Percentiles rank a stretch among this genome's conserved stretches.
Conservation (phyloP, 2,113 vertebrate species). For the Atherinomorus stipes region DNA sequence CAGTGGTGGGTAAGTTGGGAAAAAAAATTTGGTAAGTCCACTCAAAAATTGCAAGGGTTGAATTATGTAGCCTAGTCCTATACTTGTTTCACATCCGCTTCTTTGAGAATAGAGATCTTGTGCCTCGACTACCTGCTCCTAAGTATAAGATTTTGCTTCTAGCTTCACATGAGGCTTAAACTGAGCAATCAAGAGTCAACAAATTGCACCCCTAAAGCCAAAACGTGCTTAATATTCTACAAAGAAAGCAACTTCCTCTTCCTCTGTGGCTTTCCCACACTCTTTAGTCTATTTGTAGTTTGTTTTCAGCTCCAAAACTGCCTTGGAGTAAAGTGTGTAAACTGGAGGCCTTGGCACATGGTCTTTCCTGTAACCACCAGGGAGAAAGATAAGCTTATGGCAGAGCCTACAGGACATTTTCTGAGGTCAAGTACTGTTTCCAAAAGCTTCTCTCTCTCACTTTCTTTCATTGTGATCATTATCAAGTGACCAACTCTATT, state of each 20-base stretch:
- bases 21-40: too few relatives aligned
- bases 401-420: conserved; percentile 14
- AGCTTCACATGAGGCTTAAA: not conserved
- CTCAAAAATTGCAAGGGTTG: not conserved
- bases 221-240: conserved; percentile 23
- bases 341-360: conserved; percentile 25
- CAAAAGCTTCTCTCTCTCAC: not conserved
- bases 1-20: too few relatives aligned
- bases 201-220: not conserved
- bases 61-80: not conserved
- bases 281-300: conserved; percentile 63
- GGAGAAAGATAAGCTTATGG: conserved; percentile 66
- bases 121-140: not conserved
- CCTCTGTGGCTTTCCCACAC: conserved; percentile 52
- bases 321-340: conserved; percentile 46
- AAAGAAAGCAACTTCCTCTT: conserved; percentile 24
- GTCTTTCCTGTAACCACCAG: conserved; percentile 36
- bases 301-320: conserved; percentile 44
- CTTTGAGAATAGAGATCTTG: not conserved
- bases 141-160: not conserved
- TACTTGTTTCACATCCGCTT: not conserved
- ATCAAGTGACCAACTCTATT: not conserved
- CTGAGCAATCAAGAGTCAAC: not conserved
- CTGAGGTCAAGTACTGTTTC: conserved; percentile 42
- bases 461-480: conserved; percentile 12